A percentile compares a stretch with the other conserved stretches of the same genome.
These are phyloP conservation scores for Criorhina ranunculi DNA, from an alignment of 2,888 invertebrate species.

Conservation along the genomic window DNA sequence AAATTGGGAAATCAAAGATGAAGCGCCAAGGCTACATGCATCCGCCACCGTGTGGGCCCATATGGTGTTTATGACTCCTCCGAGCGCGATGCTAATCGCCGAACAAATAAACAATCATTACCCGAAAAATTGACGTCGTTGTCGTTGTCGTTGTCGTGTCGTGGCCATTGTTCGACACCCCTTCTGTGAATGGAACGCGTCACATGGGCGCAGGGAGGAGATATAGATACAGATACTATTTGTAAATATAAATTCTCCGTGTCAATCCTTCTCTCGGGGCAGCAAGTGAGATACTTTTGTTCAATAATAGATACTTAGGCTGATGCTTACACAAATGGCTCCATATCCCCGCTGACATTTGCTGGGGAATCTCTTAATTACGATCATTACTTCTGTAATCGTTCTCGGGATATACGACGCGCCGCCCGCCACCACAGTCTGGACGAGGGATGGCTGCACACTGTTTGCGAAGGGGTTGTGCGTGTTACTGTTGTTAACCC, in stretches of 20 bases:
- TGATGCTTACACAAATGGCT: constrained; percentile 40
- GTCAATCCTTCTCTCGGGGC: constrained; percentile 55
- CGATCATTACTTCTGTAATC: constrained; percentile 70
- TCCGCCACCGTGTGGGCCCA: constrained; percentile 52
- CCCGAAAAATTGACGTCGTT: constrained; percentile 70
- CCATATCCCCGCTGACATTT: constrained; percentile 48
- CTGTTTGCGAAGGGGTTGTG: constrained; percentile 67
- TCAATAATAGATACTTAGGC: constrained; percentile 60
- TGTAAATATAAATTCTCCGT: constrained; percentile 69
- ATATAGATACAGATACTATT: constrained; percentile 25
- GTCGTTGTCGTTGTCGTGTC: constrained; percentile 10
- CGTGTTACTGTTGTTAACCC: constrained; percentile 44
- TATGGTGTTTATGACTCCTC: constrained; percentile 74
- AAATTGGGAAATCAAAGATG: constrained; percentile 47
- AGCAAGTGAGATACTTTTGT: constrained; percentile 65
- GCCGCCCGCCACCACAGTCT: constrained; percentile 8
- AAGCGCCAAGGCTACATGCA: constrained; percentile 56
- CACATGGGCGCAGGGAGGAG: constrained; percentile 27
- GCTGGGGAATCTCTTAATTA: constrained; percentile 73
- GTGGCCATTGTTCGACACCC: constrained; percentile 48
- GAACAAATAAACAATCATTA: constrained; percentile 76
- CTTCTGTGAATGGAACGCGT: constrained; percentile 16
- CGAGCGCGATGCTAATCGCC: constrained; percentile 68
- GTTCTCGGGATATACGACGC: constrained; percentile 20
- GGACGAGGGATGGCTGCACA: constrained; percentile 58